Evolutionary conservation across 2,888 invertebrate species (phyloP).

Genomic region (Limnephilus auricula): DNA sequence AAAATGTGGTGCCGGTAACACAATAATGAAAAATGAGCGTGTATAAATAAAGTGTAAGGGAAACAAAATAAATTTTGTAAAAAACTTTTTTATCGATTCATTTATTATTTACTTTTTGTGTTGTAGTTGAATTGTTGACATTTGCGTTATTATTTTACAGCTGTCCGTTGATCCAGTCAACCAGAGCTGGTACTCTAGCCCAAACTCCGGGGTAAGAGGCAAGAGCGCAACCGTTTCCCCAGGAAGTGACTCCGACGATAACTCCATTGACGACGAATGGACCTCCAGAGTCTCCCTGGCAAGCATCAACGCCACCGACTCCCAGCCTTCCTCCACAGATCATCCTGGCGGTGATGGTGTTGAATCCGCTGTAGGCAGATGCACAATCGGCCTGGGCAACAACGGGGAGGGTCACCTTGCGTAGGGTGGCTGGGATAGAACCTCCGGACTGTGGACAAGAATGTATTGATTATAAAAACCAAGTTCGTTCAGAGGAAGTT

Average conservation of each 20-base stretch:
- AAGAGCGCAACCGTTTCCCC: constrained; percentile 77
- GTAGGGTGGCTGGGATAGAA: constrained; percentile 31
- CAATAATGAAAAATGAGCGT: no score
- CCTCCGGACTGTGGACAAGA: constrained; percentile 55
- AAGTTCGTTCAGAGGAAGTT: neutral
- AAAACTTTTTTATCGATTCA: no score
- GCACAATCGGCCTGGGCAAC: constrained; percentile 57
- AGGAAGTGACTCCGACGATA: constrained; percentile 78
- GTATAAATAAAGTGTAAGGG: no score
- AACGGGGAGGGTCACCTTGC: constrained; percentile 58
- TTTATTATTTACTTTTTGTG: no score
- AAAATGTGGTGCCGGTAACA: no score
- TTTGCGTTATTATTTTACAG: no score
- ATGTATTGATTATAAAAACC: neutral
- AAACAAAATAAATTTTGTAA: no score
- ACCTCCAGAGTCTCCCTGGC: constrained; percentile 79
- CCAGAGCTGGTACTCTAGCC: constrained; percentile 70
- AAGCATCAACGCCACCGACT: constrained; percentile 74
- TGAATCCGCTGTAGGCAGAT: constrained; percentile 49
- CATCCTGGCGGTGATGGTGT: constrained; percentile 72
- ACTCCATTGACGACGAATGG: constrained; percentile 73
- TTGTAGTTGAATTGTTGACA: no score
- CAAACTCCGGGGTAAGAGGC: constrained; percentile 77
- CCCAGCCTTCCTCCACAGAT: constrained; percentile 72
- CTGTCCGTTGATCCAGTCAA: neutral